Conservation (phyloP, 92 coral and sea anemone genomes). For the Meandrina meandrites region DNA sequence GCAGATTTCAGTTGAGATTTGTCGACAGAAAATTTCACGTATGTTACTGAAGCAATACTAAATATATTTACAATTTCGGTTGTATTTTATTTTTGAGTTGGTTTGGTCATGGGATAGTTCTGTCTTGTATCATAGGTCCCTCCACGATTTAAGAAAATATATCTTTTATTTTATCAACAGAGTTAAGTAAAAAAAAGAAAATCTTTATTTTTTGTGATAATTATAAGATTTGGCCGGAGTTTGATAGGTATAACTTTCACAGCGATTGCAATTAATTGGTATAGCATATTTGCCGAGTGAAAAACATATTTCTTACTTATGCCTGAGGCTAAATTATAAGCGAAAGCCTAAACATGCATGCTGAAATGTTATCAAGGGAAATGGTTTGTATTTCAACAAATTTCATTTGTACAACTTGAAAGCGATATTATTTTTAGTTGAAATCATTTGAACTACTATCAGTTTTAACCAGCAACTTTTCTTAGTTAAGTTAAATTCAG, state of each 20-base stretch:
- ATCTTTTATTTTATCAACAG: neutral
- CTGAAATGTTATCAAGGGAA: neutral
- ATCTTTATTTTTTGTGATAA: neutral
- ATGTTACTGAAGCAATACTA: neutral
- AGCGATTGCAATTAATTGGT: neutral
- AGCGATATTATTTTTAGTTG: neutral
- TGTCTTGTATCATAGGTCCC: neutral
- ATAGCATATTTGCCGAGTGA: neutral
- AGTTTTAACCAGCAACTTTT: neutral
- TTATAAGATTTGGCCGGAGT: neutral
- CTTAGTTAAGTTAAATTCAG: neutral
- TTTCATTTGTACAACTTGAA: neutral
- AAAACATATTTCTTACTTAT: neutral
- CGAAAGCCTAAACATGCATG: neutral
- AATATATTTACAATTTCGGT: neutral
- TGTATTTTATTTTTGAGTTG: neutral
- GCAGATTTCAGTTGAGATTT: neutral
- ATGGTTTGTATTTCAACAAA: neutral
- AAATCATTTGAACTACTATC: neutral
- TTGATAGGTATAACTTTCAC: neutral
- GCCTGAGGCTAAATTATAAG: neutral
- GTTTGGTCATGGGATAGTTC: neutral
- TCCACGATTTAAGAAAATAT: neutral
- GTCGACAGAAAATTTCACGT: neutral
- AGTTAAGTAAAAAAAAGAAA: neutral